phyloP scores from a whole-genome alignment of 2,113 vertebrate genomes.

The Anarrhichthys ocellatus region DNA sequence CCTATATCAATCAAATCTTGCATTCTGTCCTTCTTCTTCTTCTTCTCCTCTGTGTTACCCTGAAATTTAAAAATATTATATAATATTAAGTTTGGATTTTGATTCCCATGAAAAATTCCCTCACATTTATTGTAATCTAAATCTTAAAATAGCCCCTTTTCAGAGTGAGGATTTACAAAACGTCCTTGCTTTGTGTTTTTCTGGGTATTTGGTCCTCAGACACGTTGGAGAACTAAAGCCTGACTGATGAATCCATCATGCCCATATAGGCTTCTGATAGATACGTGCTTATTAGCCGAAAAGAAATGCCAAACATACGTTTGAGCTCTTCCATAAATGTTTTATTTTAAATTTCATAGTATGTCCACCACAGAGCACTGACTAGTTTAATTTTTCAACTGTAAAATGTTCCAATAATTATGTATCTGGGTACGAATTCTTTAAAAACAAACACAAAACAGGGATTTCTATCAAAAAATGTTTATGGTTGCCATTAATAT shows the following conservation, averaged over 20 bases:
- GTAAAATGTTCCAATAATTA: background rate
- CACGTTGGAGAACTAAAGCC: background rate
- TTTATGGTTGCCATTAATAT: background rate
- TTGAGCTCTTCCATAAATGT: background rate
- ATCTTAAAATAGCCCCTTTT: background rate
- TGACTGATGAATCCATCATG: background rate
- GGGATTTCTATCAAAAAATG: background rate
- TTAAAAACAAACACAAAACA: background rate
- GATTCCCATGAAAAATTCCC: background rate
- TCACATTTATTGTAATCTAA: background rate
- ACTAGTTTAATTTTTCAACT: background rate
- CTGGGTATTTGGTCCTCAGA: background rate
- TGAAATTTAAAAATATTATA: slow-evolving; percentile 35
- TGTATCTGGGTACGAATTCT: accelerated
- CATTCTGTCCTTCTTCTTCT: slow-evolving; percentile 94
- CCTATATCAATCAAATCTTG: slow-evolving; percentile 99
- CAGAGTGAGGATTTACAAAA: background rate
- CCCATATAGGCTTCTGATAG: background rate
- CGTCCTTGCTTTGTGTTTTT: background rate
- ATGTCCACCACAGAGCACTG: background rate
- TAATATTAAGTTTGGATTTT: background rate
- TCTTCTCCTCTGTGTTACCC: slow-evolving; percentile 88
- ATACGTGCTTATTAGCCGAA: background rate
- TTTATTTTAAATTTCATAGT: background rate
- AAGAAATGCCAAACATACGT: background rate